These are phyloP conservation scores for Octomys mimax DNA, from an alignment of 2,797 vertebrate species.

Conservation along the genomic window DNA sequence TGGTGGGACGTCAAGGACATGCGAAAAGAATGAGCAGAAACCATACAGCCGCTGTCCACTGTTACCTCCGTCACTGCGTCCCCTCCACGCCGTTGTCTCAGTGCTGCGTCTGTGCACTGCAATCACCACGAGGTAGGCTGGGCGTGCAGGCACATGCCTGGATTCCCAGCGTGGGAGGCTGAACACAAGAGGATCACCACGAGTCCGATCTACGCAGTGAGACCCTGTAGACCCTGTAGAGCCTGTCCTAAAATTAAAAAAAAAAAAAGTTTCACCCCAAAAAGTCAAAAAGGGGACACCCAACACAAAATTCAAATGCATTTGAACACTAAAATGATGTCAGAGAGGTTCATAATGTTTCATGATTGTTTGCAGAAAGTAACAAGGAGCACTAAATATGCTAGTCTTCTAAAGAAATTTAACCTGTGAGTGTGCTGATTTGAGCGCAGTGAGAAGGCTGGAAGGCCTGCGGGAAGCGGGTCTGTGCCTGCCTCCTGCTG, in stretches of 20 bases:
- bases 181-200: too few relatives aligned
- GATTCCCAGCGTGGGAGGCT: too few relatives aligned
- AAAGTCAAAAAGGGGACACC: background rate
- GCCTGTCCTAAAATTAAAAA: too few relatives aligned
- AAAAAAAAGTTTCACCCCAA: background rate
- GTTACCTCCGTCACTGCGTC: background rate
- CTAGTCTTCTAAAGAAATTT: background rate
- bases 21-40: background rate
- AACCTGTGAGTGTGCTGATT: background rate
- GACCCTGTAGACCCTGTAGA: too few relatives aligned
- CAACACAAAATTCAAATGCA: background rate
- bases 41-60: background rate
- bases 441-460: background rate
- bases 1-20: too few relatives aligned
- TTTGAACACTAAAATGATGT: constrained; percentile 6
- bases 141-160: too few relatives aligned
- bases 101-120: too few relatives aligned
- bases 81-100: background rate
- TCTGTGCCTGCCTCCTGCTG: background rate
- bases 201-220: too few relatives aligned
- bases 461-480: background rate
- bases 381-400: background rate
- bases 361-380: background rate
- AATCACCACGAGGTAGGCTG: background rate
- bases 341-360: background rate